Percentiles rank a stretch among this genome's conserved stretches.
phyloP scores from a whole-genome alignment of 2,888 invertebrate species.

The Coelinius sp. region DNA sequence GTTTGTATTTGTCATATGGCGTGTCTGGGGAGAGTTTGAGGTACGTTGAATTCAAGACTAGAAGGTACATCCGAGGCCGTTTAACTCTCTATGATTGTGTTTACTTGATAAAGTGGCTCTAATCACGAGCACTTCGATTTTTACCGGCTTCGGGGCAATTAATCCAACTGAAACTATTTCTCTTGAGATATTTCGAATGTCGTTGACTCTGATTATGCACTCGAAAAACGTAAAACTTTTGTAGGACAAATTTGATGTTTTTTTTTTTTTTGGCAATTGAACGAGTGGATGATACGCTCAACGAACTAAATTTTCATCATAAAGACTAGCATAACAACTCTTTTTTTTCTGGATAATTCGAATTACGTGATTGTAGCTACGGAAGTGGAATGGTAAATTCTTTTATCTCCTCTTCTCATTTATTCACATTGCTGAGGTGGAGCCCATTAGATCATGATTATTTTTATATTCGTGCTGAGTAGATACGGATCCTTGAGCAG shows the following conservation, averaged over 20 bases:
- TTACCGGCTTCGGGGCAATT: neutral
- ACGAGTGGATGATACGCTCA: too few relatives aligned
- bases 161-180: neutral
- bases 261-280: neutral
- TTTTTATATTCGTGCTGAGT: slow-evolving; percentile 45
- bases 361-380: slow-evolving; percentile 13
- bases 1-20: slow-evolving; percentile 23
- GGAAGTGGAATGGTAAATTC: neutral
- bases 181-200: neutral
- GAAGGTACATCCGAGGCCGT: slow-evolving; percentile 12
- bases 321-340: slow-evolving; percentile 6
- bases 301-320: slow-evolving; percentile 15
- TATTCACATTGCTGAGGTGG: slow-evolving; percentile 26
- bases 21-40: slow-evolving; percentile 13
- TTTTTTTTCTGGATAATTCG: slow-evolving; percentile 9
- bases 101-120: slow-evolving; percentile 26
- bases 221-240: too few relatives aligned
- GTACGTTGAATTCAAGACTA: slow-evolving; percentile 4
- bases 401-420: neutral
- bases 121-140: slow-evolving; percentile 6
- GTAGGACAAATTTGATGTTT: too few relatives aligned
- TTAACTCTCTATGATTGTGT: slow-evolving; percentile 1
- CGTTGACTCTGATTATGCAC: neutral
- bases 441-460: slow-evolving; percentile 49
- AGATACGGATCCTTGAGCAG: slow-evolving; percentile 41